Conservation (phyloP, 2,113 vertebrate species). For the Atlantisia rogersi region DNA sequence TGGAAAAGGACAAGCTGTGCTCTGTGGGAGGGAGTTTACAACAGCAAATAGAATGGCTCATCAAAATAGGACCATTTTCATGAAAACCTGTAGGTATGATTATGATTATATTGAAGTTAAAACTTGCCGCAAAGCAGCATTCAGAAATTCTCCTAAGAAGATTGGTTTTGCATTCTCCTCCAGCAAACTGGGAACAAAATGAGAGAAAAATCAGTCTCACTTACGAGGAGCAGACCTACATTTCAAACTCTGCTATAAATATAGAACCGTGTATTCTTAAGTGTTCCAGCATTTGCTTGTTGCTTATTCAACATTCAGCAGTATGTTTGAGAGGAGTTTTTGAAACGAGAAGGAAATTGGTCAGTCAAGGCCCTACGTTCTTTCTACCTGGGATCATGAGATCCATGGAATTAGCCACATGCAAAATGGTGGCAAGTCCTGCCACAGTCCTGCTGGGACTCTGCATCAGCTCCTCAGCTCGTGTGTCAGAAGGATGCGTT, state of each 20-base stretch:
- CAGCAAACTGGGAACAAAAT: neutral
- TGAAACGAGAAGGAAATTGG: neutral
- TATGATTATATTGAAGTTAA: neutral
- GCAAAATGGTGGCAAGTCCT: neutral
- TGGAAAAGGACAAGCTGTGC: neutral
- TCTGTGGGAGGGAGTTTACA: neutral
- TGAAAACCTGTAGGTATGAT: neutral
- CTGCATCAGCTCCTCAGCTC: neutral
- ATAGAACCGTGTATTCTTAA: neutral
- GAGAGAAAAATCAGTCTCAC: neutral
- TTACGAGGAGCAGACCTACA: neutral
- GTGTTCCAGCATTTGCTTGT: neutral
- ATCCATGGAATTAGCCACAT: neutral
- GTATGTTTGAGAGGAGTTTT: neutral
- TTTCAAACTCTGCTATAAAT: neutral
- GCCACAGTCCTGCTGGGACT: neutral
- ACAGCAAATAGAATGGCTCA: neutral
- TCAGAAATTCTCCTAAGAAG: neutral
- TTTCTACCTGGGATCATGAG: neutral
- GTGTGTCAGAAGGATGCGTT: neutral
- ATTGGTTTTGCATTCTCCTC: neutral
- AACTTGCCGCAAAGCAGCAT: neutral
- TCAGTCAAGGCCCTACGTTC: neutral
- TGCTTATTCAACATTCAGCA: neutral
- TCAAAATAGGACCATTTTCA: neutral